These are phyloP conservation scores for Lepus townsendii DNA, from an alignment of 2,797 vertebrate species.

Conservation along the genomic window DNA sequence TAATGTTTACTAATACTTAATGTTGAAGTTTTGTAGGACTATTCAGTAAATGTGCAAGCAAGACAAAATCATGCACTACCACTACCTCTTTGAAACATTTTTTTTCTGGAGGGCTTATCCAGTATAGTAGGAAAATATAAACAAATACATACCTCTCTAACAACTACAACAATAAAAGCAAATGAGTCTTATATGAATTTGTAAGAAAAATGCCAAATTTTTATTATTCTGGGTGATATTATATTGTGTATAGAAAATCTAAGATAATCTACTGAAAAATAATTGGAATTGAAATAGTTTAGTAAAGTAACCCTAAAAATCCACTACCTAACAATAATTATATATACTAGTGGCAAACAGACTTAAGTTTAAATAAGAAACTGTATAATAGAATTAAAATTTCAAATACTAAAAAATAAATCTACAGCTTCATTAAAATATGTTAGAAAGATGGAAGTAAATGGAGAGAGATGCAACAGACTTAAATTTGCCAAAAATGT, in stretches of 20 bases:
- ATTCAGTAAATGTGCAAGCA: neutral
- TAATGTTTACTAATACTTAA: neutral
- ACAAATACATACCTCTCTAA: neutral
- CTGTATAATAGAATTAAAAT: neutral
- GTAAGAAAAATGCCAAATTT: neutral
- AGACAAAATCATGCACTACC: neutral
- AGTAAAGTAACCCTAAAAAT: neutral
- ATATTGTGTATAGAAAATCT: neutral
- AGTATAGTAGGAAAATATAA: neutral
- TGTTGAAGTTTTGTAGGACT: neutral
- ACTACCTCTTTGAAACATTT: neutral
- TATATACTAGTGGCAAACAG: neutral
- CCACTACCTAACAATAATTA: neutral
- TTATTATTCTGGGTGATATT: neutral
- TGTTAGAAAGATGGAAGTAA: neutral
- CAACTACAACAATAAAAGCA: neutral
- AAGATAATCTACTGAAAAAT: neutral
- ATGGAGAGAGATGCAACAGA: neutral
- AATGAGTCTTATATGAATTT: neutral
- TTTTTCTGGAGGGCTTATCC: neutral
- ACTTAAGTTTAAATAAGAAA: constrained; percentile 16
- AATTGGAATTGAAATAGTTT: neutral
- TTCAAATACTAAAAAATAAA: constrained; percentile 6
- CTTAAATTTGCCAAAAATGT: constrained; percentile 39
- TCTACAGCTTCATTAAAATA: constrained; percentile 7